phyloP scores from a whole-genome alignment of 2,888 invertebrate genomes.

The Orthosia gothica region DNA sequence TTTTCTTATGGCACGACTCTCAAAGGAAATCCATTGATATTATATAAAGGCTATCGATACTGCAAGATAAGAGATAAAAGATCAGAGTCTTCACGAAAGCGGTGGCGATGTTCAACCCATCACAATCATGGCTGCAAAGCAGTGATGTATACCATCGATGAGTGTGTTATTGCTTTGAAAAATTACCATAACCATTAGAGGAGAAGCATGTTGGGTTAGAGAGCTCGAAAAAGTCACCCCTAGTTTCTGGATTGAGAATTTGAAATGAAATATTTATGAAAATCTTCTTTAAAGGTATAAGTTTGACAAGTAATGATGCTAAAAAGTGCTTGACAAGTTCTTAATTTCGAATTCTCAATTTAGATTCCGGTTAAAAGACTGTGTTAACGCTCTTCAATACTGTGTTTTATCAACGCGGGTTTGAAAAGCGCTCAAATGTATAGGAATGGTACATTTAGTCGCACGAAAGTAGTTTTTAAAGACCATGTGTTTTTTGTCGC shows the following conservation, averaged over 20 bases:
- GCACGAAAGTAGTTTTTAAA: background rate
- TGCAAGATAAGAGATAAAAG: constrained; percentile 8
- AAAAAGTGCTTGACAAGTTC: no score
- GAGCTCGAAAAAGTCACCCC: no score
- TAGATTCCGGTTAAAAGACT: background rate
- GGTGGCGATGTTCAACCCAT: constrained; percentile 61
- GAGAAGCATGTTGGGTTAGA: no score
- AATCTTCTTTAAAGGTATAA: no score
- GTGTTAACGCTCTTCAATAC: no score
- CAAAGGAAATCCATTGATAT: constrained; percentile 46
- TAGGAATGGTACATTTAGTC: no score
- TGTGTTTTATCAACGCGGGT: background rate
- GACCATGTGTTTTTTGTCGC: no score
- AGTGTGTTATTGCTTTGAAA: constrained; percentile 47
- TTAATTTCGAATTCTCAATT: no score
- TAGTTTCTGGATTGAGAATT: background rate
- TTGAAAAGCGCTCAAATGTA: no score
- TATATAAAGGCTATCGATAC: constrained; percentile 50
- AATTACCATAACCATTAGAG: constrained; percentile 63
- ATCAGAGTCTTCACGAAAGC: background rate
- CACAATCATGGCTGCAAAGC: constrained; percentile 57
- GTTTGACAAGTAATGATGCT: no score
- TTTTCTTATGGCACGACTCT: constrained; percentile 31
- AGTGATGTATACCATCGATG: constrained; percentile 33
- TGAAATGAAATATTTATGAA: no score